A percentile compares a stretch with the other conserved stretches of the same genome.
These are phyloP conservation scores for Galaxias olidus DNA, from an alignment of 2,797 vertebrate species.

Conservation along the genomic window DNA sequence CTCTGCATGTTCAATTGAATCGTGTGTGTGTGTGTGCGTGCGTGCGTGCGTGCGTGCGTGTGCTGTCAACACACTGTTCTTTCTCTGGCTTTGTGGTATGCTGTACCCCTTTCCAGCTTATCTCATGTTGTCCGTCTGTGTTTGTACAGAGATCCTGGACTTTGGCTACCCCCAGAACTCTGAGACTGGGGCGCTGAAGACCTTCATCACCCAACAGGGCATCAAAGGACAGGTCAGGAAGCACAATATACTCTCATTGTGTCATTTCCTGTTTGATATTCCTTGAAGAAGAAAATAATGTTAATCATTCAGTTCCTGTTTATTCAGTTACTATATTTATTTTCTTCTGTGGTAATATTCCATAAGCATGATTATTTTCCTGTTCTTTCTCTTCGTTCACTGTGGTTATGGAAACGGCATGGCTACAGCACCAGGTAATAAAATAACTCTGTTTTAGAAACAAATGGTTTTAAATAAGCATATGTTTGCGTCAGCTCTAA, in stretches of 20 bases:
- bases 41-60: conserved; percentile 1
- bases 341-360: background rate
- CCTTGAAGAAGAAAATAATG: background rate
- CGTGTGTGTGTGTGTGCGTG: conserved; percentile 7
- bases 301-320: background rate
- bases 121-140: no score
- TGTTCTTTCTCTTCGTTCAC: background rate
- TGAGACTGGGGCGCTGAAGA: conserved; percentile 97
- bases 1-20: background rate
- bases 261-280: no score
- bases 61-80: background rate
- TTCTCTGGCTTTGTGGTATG: background rate
- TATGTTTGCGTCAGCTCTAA: background rate
- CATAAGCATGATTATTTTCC: background rate
- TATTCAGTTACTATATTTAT: conserved; percentile 6
- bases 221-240: conserved; percentile 95
- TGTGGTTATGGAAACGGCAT: conserved; percentile 24
- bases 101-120: no score
- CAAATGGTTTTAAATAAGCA: background rate
- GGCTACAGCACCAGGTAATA: conserved; percentile 76
- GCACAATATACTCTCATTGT: background rate
- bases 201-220: conserved; percentile 98
- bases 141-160: conserved; percentile 91
- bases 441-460: background rate
- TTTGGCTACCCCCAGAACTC: conserved; percentile 99